Evolutionary conservation across 1,140 invertebrate genomes (phyloP), one percentile per base, ranked within the genome.

Genomic region (Fopius arisanus): DNA sequence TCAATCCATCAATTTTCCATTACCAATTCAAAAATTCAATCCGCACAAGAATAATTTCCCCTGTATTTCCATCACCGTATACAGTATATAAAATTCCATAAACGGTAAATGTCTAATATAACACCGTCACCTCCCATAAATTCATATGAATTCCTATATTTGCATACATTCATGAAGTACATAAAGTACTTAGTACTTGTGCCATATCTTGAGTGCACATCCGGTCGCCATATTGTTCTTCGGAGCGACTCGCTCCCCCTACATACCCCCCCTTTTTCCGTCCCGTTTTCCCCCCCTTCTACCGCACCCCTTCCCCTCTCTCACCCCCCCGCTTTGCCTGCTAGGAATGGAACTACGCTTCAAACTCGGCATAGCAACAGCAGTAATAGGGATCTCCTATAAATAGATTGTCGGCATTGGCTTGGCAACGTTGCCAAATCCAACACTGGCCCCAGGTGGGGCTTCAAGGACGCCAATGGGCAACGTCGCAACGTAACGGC

Each of bases 341-440:
- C 48, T 7, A 26, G 43, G 37, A 73, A 63, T 54, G 31, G 70
- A 75, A 76, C 72, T 80, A 73, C 77, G 74, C 70, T 59, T 75
- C 70, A 65, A 70, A 66, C 62, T 72, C 70, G 67, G 81, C 80
- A 82, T 86, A 84, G 82, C 81, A 84, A 85, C 83, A 85, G 78
- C 80, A 67, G 54, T 68, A 72, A 78, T 75, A 71, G 65, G 70
- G 67, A 70, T 43, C 76, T 78, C 48, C 80, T 85, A 82, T 74
- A 78, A 78, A 78, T 83, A 83, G 80, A 82, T 79, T 67, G 66
- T 74, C 75, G 75, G 74, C 70, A 66, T 74, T 81, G 67, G 19
- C 23, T 31, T 37, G 33, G 2, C 84, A 77, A 76, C 41, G 83
- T 85, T 84, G 83, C 81, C 84, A 81, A 81, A 82, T 79, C 75